phyloP scores from a whole-genome alignment of 2,888 invertebrate genomes.

The Cistogaster globosa region DNA sequence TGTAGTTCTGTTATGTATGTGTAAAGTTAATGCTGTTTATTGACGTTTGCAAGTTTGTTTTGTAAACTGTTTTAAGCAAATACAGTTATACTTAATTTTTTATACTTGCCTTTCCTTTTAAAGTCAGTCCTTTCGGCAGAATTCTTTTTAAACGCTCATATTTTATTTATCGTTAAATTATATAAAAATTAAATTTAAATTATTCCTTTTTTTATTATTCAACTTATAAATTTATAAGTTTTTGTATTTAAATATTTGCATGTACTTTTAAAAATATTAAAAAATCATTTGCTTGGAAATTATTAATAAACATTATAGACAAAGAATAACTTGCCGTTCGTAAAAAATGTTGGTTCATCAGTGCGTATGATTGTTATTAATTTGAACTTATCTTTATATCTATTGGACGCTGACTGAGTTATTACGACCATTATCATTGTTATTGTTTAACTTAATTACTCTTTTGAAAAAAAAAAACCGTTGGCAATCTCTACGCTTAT shows the following conservation, averaged over 20 bases:
- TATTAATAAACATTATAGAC: conserved; percentile 40
- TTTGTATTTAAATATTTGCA: not conserved
- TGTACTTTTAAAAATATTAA: conserved; percentile 6
- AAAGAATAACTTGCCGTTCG: not conserved
- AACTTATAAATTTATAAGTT: no score
- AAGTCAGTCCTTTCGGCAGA: not conserved
- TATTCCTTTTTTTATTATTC: not conserved
- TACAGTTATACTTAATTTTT: not conserved
- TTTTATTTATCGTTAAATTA: conserved; percentile 36
- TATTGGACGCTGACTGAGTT: conserved; percentile 38
- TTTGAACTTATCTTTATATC: conserved; percentile 64
- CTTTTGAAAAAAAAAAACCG: conserved; percentile 37
- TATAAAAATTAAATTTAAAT: conserved; percentile 34
- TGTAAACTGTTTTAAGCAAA: conserved; percentile 40
- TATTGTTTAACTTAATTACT: conserved; percentile 63
- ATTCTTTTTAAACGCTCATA: conserved; percentile 5
- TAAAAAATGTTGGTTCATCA: conserved; percentile 24
- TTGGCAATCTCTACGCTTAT: conserved; percentile 18
- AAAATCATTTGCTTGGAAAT: conserved; percentile 50
- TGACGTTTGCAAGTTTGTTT: conserved; percentile 9
- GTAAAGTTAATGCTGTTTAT: not conserved
- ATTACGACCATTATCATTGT: conserved; percentile 40
- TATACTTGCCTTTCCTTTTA: not conserved
- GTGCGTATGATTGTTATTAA: conserved; percentile 64
- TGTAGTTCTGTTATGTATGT: no score